Evolutionary conservation across 2,113 vertebrate species (phyloP), one percentile per base, ranked within the genome.

Genomic region (Rhinolophus sinicus): DNA sequence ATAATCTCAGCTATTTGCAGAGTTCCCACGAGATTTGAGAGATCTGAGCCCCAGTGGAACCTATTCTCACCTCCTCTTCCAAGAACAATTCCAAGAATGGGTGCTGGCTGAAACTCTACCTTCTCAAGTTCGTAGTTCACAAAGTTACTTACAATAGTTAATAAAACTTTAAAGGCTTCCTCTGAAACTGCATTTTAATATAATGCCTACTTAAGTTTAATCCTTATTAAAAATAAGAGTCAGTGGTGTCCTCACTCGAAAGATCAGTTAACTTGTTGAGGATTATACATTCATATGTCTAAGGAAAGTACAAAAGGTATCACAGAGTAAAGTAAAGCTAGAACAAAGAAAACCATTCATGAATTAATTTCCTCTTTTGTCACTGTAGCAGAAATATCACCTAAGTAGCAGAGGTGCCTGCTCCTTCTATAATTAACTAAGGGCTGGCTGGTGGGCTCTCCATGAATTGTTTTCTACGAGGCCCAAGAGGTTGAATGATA

Each of bases 111-210:
- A 56, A 3, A 21, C 19, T 18, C 33, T 80, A 58, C 11, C 26
- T 84, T 83, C 50, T 94, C n/a, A 35, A 94, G 81, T 14, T 78
- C 22, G 30, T 18, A 60, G 30, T 78, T 75, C 65, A 58, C 88
- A 85, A 91, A 38, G n/a, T 52, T 58, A 75, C 35, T 75, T 90
- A 72, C 1, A 52, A 18, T 9, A 33, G 64, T 90, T 64, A 83
- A 65, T 65, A 47, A 65, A 77, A 89, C 0, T 16, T 58, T 38
- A 50, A 94, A 80, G 6, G 1, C 70, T 69, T 90, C n/a, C 28
- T 78, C 30, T 64, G 95, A 85, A 94, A 60, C n/a, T 94, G 18
- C n/a, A 24, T 35, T 85, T 94, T 60, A 82, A 65, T 70, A 19
- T 81, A 75, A 69, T 73, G 72, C 30, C 65, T 81, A 38, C 65